phyloP scores from a whole-genome alignment of 2,113 vertebrate genomes.

The Malurus elegans region DNA sequence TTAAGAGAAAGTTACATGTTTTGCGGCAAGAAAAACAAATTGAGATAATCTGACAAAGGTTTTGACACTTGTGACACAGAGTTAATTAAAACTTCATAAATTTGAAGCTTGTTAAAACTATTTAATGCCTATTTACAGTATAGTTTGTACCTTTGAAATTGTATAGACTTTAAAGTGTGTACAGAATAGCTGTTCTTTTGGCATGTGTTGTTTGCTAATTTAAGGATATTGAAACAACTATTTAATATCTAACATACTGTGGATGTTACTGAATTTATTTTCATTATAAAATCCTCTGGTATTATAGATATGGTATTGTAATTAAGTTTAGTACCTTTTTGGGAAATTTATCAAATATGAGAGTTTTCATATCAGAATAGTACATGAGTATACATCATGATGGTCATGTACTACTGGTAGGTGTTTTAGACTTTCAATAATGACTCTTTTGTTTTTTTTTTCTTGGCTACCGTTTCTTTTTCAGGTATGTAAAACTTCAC shows the following conservation, averaged over 20 bases:
- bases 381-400: background rate
- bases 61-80: background rate
- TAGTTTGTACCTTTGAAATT: background rate
- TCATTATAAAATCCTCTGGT: background rate
- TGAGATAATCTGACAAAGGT: background rate
- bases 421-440: constrained; percentile 61
- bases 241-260: background rate
- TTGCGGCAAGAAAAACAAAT: background rate
- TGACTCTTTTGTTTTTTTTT: constrained; percentile 67
- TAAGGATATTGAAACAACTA: background rate
- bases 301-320: background rate
- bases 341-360: background rate
- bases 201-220: background rate
- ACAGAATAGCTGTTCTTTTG: background rate
- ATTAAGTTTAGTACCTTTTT: background rate
- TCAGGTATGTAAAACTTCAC: constrained; percentile 83
- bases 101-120: background rate
- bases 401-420: constrained; percentile 27
- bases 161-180: background rate
- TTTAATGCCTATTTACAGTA: background rate
- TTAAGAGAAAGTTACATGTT: background rate
- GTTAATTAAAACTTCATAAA: background rate
- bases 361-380: background rate
- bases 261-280: background rate
- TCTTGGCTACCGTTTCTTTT: constrained; percentile 82